Evolutionary conservation across 2,888 invertebrate species (phyloP).

Genomic region (Euzophera pinguis): DNA sequence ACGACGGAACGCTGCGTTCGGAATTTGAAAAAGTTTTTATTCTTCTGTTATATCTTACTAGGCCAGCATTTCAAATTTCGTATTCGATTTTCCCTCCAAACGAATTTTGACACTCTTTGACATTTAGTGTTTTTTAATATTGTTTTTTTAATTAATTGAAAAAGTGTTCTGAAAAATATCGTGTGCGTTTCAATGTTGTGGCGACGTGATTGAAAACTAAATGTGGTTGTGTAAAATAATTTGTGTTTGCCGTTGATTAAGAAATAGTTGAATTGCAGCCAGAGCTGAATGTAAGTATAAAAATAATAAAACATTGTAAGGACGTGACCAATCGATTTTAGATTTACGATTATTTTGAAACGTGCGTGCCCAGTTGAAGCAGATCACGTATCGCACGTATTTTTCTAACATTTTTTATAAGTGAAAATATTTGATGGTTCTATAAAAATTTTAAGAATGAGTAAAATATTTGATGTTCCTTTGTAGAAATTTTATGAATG

Average conservation of each 20-base stretch:
- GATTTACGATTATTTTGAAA: slow-evolving; percentile 11
- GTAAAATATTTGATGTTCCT: too few species aligned
- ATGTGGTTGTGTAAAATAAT: slow-evolving; percentile 20
- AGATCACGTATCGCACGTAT: not conserved
- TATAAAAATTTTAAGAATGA: not conserved
- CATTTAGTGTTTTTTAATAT: not conserved
- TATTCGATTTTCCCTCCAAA: not conserved
- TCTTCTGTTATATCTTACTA: not conserved
- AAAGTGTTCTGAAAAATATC: not conserved
- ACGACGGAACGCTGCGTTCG: slow-evolving; percentile 12
- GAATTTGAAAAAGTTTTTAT: slow-evolving; percentile 15
- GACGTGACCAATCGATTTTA: slow-evolving; percentile 10
- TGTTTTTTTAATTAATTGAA: too few species aligned
- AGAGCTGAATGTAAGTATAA: slow-evolving; percentile 19
- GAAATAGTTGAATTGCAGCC: slow-evolving; percentile 33
- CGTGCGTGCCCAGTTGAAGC: not conserved
- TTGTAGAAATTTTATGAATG: too few species aligned
- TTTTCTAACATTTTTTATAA: not conserved
- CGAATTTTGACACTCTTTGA: not conserved
- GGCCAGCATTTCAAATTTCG: not conserved
- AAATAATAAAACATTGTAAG: slow-evolving; percentile 12
- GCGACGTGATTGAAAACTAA: slow-evolving; percentile 14
- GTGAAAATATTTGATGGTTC: not conserved
- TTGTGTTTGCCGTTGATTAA: slow-evolving; percentile 25
- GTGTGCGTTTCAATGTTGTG: not conserved